Conservation (phyloP, 2,797 vertebrate species). For the Neopelma chrysocephalum region DNA sequence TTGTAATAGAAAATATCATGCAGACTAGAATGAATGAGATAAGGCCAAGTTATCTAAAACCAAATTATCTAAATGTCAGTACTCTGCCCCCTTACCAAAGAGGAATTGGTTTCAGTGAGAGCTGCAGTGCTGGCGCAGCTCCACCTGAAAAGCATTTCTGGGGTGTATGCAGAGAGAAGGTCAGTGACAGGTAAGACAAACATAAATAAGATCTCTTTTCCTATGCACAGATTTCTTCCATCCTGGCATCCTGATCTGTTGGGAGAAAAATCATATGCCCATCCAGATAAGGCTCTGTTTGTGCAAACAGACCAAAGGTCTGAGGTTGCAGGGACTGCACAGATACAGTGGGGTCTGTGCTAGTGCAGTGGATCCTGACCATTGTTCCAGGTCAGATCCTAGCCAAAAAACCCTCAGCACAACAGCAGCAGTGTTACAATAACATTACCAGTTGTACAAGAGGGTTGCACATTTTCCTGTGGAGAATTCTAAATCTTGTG, state of each 20-base stretch:
- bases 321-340: background rate
- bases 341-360: rapidly evolving
- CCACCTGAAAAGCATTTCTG: background rate
- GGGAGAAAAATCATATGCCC: background rate
- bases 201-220: background rate
- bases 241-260: background rate
- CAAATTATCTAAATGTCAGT: background rate
- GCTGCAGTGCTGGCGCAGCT: rapidly evolving
- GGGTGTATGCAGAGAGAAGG: background rate
- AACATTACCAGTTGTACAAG: background rate
- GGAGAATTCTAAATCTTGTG: background rate
- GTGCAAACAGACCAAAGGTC: background rate
- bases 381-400: rapidly evolving
- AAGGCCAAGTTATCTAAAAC: background rate
- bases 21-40: background rate
- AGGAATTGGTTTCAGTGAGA: background rate
- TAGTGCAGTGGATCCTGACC: background rate
- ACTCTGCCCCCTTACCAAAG: background rate
- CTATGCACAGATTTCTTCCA: background rate
- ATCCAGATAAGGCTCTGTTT: background rate
- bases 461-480: background rate
- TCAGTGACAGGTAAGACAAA: background rate
- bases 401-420: background rate
- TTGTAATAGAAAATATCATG: background rate
- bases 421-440: background rate